phyloP scores from a whole-genome alignment of 2,888 invertebrate genomes.

The Drosophila recens region DNA sequence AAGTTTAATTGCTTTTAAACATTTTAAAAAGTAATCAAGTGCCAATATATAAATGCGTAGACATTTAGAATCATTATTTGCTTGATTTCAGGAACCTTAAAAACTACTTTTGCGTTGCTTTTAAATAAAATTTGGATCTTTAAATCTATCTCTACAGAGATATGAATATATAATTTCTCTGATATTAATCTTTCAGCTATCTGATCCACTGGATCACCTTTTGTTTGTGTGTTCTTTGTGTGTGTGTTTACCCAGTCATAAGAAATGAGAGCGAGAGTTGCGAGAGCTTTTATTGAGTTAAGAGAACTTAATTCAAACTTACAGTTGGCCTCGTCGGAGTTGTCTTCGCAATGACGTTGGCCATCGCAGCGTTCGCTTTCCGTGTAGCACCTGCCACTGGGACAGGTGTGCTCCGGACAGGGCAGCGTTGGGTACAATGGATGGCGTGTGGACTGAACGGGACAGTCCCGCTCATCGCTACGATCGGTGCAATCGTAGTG shows the following conservation, averaged over 20 bases:
- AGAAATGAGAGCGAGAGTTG: slow-evolving; percentile 2
- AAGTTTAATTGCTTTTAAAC: too few relatives aligned
- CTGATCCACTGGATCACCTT: background rate
- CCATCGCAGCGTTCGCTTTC: slow-evolving; percentile 87
- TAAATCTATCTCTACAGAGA: background rate
- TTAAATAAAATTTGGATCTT: background rate
- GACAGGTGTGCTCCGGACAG: slow-evolving; percentile 86
- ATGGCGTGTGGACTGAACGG: slow-evolving; percentile 52
- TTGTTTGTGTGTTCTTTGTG: background rate
- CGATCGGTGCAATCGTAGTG: slow-evolving; percentile 87
- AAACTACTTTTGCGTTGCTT: background rate
- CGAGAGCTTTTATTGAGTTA: background rate
- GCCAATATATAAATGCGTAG: too few relatives aligned
- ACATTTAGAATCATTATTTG: too few relatives aligned
- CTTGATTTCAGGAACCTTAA: too few relatives aligned
- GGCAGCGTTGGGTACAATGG: slow-evolving; percentile 56
- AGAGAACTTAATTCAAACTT: slow-evolving; percentile 66
- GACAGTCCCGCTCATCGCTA: slow-evolving; percentile 87
- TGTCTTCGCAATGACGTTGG: slow-evolving; percentile 87
- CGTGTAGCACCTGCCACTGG: slow-evolving; percentile 86
- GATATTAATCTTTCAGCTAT: background rate
- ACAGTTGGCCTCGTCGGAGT: slow-evolving; percentile 88
- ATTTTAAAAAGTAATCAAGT: too few relatives aligned
- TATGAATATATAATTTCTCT: background rate
- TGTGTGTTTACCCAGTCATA: background rate